These are phyloP conservation scores for Lathamus discolor DNA, from an alignment of 2,113 vertebrate species.

Conservation along the genomic window DNA sequence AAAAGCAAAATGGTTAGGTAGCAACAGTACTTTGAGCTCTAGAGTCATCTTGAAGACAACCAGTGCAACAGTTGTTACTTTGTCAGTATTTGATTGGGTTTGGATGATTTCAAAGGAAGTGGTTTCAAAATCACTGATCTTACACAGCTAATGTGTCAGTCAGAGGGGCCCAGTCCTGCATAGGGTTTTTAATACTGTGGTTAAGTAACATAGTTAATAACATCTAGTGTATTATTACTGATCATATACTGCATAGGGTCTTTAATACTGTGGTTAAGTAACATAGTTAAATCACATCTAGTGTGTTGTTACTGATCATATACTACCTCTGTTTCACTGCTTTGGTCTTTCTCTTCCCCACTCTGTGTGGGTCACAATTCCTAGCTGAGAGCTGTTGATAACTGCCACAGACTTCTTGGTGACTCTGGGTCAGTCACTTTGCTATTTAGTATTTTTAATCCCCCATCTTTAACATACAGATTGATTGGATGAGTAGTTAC, in stretches of 20 bases:
- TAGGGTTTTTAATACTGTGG: not conserved
- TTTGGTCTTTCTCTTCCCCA: not conserved
- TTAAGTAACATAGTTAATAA: not conserved
- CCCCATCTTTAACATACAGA: not conserved
- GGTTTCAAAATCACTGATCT: not conserved
- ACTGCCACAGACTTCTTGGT: not conserved
- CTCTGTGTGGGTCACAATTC: not conserved
- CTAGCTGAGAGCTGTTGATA: not conserved
- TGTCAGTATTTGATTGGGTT: not conserved
- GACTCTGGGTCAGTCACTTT: not conserved
- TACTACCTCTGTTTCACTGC: not conserved
- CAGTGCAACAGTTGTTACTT: not conserved
- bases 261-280: not conserved
- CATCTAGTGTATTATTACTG: not conserved
- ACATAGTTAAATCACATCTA: not conserved
- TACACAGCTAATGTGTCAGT: not conserved
- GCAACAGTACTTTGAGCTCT: not conserved
- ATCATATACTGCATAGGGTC: not conserved
- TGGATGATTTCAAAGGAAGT: not conserved
- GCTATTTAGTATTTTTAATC: not conserved
- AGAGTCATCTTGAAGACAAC: not conserved
- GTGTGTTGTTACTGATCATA: not conserved
- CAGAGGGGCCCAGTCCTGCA: fast-evolving
- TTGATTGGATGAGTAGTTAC: not conserved
- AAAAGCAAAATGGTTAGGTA: not conserved